Percentiles rank a stretch among this genome's conserved stretches.
Evolutionary conservation across 2,888 invertebrate genomes (phyloP).

Genomic region (Eulithis testata): DNA sequence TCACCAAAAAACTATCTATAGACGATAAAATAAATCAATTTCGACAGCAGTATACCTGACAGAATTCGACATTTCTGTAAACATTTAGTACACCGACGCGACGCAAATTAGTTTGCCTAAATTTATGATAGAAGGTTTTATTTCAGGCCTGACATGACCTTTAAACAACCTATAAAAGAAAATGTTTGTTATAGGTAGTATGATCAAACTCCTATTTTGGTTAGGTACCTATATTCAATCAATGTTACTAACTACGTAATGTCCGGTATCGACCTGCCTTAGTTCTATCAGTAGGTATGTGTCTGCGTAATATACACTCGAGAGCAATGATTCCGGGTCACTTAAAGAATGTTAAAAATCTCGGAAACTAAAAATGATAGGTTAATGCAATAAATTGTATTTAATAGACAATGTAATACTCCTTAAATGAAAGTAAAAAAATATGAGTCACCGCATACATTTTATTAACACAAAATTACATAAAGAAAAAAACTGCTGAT

Average conservation of each 20-base stretch:
- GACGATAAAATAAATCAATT: too few species aligned
- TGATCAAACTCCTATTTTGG: conserved; percentile 24
- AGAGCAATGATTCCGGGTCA: too few species aligned
- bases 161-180: conserved; percentile 18
- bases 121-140: conserved; percentile 33
- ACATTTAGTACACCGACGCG: conserved; percentile 29
- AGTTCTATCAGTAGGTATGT: conserved; percentile 25
- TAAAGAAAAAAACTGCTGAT: too few species aligned
- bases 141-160: conserved; percentile 27
- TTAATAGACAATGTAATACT: too few species aligned
- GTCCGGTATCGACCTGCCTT: conserved; percentile 13
- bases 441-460: too few species aligned
- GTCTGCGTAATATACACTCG: conserved; percentile 20
- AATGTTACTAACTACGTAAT: conserved; percentile 27
- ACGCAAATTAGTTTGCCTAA: conserved; percentile 20
- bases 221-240: conserved; percentile 24
- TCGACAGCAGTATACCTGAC: not conserved
- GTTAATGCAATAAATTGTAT: too few species aligned
- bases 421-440: too few species aligned
- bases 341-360: too few species aligned
- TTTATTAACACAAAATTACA: too few species aligned
- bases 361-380: too few species aligned
- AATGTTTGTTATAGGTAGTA: conserved; percentile 19
- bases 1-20: not conserved
- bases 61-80: conserved; percentile 11